Evolutionary conservation across 2,888 invertebrate genomes (phyloP), one percentile per base, ranked within the genome.

Genomic region (Scrobipalpa costella): DNA sequence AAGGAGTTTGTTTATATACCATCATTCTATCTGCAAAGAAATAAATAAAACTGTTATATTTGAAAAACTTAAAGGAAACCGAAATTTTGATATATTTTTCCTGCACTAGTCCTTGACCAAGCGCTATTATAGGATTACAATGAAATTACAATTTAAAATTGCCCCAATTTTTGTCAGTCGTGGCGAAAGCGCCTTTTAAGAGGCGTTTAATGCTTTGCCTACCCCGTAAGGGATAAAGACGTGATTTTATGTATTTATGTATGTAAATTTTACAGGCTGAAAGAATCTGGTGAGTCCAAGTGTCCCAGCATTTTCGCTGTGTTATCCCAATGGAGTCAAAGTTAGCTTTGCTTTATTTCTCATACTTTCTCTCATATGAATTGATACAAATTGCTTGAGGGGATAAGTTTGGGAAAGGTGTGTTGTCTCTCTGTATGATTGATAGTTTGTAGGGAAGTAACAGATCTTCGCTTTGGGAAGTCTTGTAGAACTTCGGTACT

Each of bases 321-420:
- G 17, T 59, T 15, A 15, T 27, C 59, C 47, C 59, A 19, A 9
- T 11, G 44, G 59, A 59, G 27, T 44, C 21, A 21, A 59, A 59
- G 27, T 59, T 58, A 40, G 19, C 27, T 0, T 57, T n/a, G 27
- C 15, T 58, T 36, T 38, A 15, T 36, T 58, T 58, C 19, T 21
- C 27, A 5, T 38, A 17, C 55, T 58, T 59, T 21, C 3, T 44
- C 21, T 27, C n/a, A 9, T 59, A 59, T 2, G 59, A 59, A 59
- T 59, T 59, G 59, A 59, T 59, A 59, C 27, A 44, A 59, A 59
- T 59, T 27, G 59, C 59, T 15, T 21, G 21, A 59, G 59, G 59
- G 59, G 15, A 40, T 44, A 40, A 44, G 19, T 59, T 59, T 19
- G 5, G 44, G 19, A 21, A 6, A 59, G n/a, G 27, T 59, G 44